A percentile compares a stretch with the other conserved stretches of the same genome.
Conservation (phyloP, 2,888 invertebrate genomes). For the Philaethria dido region DNA sequence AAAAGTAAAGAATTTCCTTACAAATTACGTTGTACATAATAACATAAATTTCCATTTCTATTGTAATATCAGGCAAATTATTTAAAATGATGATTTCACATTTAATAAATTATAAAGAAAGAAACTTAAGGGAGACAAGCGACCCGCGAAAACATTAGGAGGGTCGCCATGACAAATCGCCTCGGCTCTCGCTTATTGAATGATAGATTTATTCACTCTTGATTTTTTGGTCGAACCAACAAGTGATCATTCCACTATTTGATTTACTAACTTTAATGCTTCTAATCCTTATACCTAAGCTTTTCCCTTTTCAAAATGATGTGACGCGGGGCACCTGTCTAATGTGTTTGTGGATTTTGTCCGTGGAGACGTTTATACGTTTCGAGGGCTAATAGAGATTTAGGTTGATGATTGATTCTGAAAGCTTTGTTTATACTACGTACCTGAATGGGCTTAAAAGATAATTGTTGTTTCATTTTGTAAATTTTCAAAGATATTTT, state of each 20-base stretch:
- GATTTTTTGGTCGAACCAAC: conserved; percentile 56
- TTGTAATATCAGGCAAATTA: conserved; percentile 22
- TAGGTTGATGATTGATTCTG: conserved; percentile 68
- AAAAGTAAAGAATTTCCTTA: not conserved
- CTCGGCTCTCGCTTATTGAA: conserved; percentile 67
- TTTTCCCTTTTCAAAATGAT: conserved; percentile 75
- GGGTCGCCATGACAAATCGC: conserved; percentile 69
- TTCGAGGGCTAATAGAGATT: conserved; percentile 52
- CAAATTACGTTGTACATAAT: not conserved
- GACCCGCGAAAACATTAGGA: conserved; percentile 39
- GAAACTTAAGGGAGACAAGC: conserved; percentile 36
- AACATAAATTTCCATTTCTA: conserved; percentile 15
- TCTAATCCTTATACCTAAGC: conserved; percentile 67
- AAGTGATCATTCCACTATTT: conserved; percentile 68
- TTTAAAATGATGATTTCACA: conserved; percentile 22
- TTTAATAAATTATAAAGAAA: conserved; percentile 31
- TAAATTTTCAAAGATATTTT: not conserved
- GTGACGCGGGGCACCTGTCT: conserved; percentile 67
- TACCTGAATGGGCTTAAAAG: not conserved
- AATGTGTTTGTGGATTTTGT: conserved; percentile 50
- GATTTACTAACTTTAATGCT: conserved; percentile 79
- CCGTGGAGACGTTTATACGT: conserved; percentile 57
- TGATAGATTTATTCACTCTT: conserved; percentile 76
- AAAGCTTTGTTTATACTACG: conserved; percentile 37
- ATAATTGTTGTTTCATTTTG: not conserved